phyloP scores from a whole-genome alignment of 2,888 invertebrate genomes.

The Tenthredo distinguenda region DNA sequence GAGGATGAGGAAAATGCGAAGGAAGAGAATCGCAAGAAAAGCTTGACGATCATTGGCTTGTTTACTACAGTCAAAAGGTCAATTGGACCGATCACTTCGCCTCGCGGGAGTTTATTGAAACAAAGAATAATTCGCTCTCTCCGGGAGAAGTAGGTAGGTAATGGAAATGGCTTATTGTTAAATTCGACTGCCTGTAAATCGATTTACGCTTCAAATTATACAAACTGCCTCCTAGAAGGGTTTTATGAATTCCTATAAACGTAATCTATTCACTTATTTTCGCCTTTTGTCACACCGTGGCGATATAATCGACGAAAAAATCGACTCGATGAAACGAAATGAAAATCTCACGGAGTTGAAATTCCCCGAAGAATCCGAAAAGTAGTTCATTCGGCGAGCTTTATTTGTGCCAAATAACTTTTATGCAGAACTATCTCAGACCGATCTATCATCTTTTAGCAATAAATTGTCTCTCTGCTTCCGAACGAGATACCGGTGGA shows the following conservation, averaged over 20 bases:
- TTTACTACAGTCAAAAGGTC: slow-evolving; percentile 36
- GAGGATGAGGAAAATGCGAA: background rate
- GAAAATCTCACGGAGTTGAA: background rate
- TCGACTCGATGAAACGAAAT: background rate
- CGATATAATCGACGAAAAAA: background rate
- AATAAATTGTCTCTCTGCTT: background rate
- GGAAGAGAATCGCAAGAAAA: slow-evolving; percentile 19
- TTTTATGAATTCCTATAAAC: background rate
- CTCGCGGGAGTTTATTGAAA: background rate
- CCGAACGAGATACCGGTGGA: background rate
- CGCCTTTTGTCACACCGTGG: background rate
- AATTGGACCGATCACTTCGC: slow-evolving; percentile 25
- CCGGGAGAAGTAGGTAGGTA: background rate
- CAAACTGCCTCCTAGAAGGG: background rate
- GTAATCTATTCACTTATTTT: background rate
- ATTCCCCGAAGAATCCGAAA: background rate
- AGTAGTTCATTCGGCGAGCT: background rate
- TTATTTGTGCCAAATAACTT: background rate
- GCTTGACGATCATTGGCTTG: slow-evolving; percentile 44
- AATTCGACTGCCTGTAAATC: background rate
- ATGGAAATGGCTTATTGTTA: slow-evolving; percentile 3
- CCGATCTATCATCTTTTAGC: background rate
- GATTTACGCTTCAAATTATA: background rate
- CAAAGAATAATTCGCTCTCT: background rate
- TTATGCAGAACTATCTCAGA: background rate